Evolutionary conservation across 2,113 vertebrate genomes (phyloP).

Genomic region (Ceyx cyanopectus): DNA sequence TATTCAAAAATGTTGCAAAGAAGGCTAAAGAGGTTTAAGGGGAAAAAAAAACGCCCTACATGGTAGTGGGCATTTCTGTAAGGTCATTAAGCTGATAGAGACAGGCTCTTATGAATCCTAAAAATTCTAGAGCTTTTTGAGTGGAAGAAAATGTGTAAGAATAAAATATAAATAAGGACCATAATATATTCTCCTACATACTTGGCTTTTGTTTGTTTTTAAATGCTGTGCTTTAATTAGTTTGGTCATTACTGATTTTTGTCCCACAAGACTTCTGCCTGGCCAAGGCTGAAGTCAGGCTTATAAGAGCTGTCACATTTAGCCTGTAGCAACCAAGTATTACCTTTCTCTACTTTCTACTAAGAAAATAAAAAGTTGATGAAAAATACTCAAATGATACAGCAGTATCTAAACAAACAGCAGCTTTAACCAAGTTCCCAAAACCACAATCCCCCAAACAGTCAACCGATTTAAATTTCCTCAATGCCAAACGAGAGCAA

Average conservation of each 20-base stretch:
- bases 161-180: background rate
- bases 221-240: background rate
- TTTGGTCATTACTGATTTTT: background rate
- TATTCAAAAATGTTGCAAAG: too few species aligned
- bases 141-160: background rate
- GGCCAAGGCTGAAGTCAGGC: background rate
- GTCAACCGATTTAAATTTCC: background rate
- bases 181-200: background rate
- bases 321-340: background rate
- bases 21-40: background rate
- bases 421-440: background rate
- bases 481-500: background rate
- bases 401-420: background rate
- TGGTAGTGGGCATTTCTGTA: background rate
- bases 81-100: background rate
- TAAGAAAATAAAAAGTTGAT: background rate
- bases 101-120: background rate
- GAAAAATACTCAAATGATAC: background rate
- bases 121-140: background rate
- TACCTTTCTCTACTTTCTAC: background rate
- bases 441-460: background rate
- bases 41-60: background rate
- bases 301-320: background rate
- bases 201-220: background rate
- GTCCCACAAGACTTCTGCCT: background rate